Evolutionary conservation across 2,888 invertebrate genomes (phyloP).

Genomic region (Acrobasis consociella): DNA sequence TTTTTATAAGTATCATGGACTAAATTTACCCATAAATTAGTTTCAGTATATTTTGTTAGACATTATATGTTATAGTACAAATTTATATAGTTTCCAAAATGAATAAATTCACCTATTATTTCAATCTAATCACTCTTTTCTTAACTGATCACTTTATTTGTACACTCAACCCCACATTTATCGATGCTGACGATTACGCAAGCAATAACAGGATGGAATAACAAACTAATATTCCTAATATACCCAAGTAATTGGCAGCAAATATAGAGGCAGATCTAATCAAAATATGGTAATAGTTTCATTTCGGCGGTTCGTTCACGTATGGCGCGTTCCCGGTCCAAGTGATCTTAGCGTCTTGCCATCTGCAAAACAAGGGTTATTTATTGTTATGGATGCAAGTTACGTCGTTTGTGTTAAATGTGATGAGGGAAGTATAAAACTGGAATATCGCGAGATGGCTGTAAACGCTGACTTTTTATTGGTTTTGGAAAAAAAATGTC

Average conservation of each 20-base stretch:
- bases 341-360: conserved; percentile 89
- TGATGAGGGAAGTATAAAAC: background rate
- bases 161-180: background rate
- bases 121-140: too few species aligned
- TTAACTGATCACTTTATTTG: too few species aligned
- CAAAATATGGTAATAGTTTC: conserved; percentile 25
- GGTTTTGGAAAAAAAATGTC: too few species aligned
- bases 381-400: conserved; percentile 9
- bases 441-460: too few species aligned
- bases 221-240: conserved; percentile 23
- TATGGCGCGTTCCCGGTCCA: conserved; percentile 84
- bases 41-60: too few species aligned
- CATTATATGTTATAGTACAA: too few species aligned
- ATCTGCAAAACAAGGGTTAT: conserved; percentile 69
- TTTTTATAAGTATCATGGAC: too few species aligned
- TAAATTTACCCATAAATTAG: too few species aligned
- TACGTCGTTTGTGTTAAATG: conserved; percentile 2
- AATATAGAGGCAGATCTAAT: conserved; percentile 20
- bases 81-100: too few species aligned
- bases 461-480: too few species aligned
- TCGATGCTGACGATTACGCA: background rate
- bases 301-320: conserved; percentile 60
- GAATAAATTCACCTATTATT: too few species aligned
- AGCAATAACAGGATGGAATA: conserved; percentile 36
- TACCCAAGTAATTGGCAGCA: conserved; percentile 23